Base-by-base conservation (phyloP, 2,113 vertebrate genomes). In the Lonchura striata region DNA sequence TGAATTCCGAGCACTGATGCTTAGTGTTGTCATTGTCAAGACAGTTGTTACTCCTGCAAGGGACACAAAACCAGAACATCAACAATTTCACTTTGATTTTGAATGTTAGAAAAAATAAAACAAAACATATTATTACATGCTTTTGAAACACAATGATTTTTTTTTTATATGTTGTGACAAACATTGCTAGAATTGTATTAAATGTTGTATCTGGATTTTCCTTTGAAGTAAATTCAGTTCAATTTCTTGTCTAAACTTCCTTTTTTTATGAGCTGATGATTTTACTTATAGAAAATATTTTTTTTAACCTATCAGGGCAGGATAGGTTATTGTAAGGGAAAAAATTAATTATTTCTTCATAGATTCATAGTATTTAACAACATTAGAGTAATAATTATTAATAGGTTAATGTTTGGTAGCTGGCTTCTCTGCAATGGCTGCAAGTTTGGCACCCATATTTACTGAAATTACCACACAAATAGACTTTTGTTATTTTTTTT, bases 1-100 rank as follows among this genome's bases (percentile, higher is more conserved):
- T 24, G 99, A 99, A 97, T 99, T 99, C 86, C 99, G 98, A 19
- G 99, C 99, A 64, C 99, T 99, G 96, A 99, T 99, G 86, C 99
- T 99, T 50, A 99, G 97, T 16, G 98, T 99, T 39, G 99, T 99
- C 99, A 99, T 99, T 18, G 99, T 99, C 71, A 99, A 97, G 42
- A 99, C 99, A 24, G 99, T 99, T 75, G 99, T 99, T 64, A 99
- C 99, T 93, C 99, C 99, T 99, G 96, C 14, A 82, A 84, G 24
- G 68, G 50, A 94, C n/a, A 80, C 39, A 88, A 86, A 84, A 81
- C 3, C 21, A 86, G 24, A 90, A 44, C 19, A 63, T 65, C 46
- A 91, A 46, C 25, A 70, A 64, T 68, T 88, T 88, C 47, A 31
- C 24, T 77, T 87, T 30, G 10, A 61, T 82, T 65, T 59, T 85